Evolutionary conservation across 1,140 invertebrate species (phyloP), one percentile per base, ranked within the genome.

Genomic region (Grapholita molesta): DNA sequence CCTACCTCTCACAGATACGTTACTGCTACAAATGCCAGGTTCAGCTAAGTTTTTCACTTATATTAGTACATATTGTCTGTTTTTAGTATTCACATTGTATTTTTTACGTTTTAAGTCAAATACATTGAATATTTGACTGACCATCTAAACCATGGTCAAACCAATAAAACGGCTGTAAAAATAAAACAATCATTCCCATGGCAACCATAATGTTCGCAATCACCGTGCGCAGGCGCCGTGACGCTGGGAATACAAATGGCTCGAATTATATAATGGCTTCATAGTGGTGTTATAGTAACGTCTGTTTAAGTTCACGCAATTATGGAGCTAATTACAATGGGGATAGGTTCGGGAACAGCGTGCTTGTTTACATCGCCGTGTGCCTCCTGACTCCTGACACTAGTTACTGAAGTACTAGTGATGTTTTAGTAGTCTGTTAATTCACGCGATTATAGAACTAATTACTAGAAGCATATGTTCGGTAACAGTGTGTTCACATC

Each of bases 181-280:
- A 48, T 38, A 38, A 38, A 38, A 38, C 35, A 38, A 38, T 38
- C 35, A 12, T 61, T 61, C 55, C 55, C 55, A 32, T 61, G 55
- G 24, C 55, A 11, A 25, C 83, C 81, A 85, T 85, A 82, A 82
- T 79, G 77, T 69, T 73, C 77, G 69, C 75, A 78, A 84, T 85
- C 80, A 83, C 67, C 38, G 64, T 35, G 67, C 68, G 66, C 81
- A 76, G 33, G 30, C 67, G 78, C 71, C 83, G 80, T 83, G 72
- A 67, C 80, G 74, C 32, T 79, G 78, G 68, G 78, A 78, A 61
- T 28, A 11, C 52, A 53, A 61, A 61, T 61, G 42, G 42, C 6
- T 21, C 7, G 42, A 21, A 21, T 21, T 48, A 21, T 21, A 42
- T 42, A 42, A 42, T 42, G 15, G 38, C 33, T 42, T 42, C 38